Evolutionary conservation across 2,797 vertebrate species (phyloP), one percentile per base, ranked within the genome.

Genomic region (Neosalanx taihuensis): DNA sequence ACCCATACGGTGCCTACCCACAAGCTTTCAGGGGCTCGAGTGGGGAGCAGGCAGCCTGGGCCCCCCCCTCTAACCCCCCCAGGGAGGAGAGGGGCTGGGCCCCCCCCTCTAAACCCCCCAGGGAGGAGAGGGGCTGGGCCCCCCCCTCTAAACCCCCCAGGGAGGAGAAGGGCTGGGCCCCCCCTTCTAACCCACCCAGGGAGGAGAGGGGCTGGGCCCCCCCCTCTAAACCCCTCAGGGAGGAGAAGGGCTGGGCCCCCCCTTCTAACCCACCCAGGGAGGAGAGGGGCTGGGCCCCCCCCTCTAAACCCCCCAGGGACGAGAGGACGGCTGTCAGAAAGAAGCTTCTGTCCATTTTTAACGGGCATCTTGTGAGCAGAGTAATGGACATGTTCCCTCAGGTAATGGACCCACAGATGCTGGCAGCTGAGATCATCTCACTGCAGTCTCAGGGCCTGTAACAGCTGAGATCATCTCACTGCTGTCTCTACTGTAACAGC

Each of bases 261-360:
- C 33, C 33, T 5, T 5, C 2, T 2, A 33, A 33, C 33, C 33
- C 33, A 33, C 64, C 57, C 74, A 72, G 0, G 73, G 33, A 46
- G 10, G 67, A 87, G 15, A 7, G 0, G 29, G 33, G 68, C 1
- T 84, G 88, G 84, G 80, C 87, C 5, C 69, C 67, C 29, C 68
- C 64, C 0, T 77, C 15, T 12, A 68, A 0, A 75, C 26, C 49
- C 71, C 76, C 9, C 10, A 70, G 56, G 1, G 30, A 76, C 1
- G 83, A 89, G 69, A 83, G 87, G 29, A 86, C 87, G 20, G 85
- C 85, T 0, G 83, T 91, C 2, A 74, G 90, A 6, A 92, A 92
- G 74, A 93, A 92, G 72, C 84, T 93, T 20, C 84, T 88, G 0
- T 91, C 89, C 0, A 90, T 93, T 77, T 93, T 92, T 73, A 91